A percentile compares a stretch with the other conserved stretches of the same genome.
These are phyloP conservation scores for Platyscelio sp. DNA, from an alignment of 2,888 invertebrate genomes.

Conservation along the genomic window DNA sequence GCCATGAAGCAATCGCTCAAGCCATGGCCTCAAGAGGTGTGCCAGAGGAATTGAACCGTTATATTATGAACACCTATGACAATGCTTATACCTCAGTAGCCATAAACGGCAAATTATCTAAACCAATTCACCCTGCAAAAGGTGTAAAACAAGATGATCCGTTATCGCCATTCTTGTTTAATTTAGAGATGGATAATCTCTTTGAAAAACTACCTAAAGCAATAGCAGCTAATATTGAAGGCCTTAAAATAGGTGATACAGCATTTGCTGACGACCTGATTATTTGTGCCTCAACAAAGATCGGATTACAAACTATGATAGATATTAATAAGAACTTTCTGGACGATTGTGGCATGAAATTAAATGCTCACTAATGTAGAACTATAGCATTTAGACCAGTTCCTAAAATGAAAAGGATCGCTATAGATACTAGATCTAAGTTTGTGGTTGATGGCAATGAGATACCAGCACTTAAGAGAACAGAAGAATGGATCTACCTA, in stretches of 20 bases:
- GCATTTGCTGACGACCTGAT: conserved; percentile 73
- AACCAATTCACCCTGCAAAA: background rate
- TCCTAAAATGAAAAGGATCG: conserved; percentile 23
- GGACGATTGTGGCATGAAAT: background rate
- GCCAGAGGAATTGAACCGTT: background rate
- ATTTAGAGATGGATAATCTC: conserved; percentile 18
- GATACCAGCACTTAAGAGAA: background rate
- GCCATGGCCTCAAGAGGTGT: conserved; percentile 7
- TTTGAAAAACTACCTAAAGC: background rate
- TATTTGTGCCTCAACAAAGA: conserved; percentile 28
- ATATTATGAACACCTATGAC: conserved; percentile 18
- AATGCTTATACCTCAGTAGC: background rate
- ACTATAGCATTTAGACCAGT: conserved; percentile 3
- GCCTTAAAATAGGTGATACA: conserved; percentile 25
- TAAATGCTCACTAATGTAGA: background rate
- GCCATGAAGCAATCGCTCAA: conserved; percentile 19
- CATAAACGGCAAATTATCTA: background rate
- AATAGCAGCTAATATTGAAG: background rate
- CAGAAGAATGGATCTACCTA: background rate
- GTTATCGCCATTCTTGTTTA: conserved; percentile 64
- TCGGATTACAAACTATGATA: background rate
- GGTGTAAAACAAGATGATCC: conserved; percentile 74
- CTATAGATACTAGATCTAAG: background rate
- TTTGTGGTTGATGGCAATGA: background rate
- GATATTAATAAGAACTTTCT: background rate